Base-by-base conservation (phyloP, 1,140 invertebrate genomes). In the Trichonephila inaurata region DNA sequence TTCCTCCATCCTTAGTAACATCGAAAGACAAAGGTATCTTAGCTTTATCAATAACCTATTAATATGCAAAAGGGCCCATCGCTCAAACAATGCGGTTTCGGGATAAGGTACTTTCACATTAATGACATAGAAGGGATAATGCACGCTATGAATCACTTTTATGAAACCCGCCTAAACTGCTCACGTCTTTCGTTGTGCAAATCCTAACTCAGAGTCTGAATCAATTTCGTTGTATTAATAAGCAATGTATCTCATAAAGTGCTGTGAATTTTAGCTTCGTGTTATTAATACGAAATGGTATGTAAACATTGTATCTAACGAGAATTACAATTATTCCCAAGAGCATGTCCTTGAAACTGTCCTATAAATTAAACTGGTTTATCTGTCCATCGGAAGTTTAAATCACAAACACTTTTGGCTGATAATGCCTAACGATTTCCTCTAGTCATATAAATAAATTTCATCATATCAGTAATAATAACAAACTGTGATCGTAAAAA, bases 181-280 rank as follows among this genome's bases (percentile, higher is more conserved):
- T 77, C 72, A 40, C 28, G 72, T 77, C 72, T 77, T 77, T 77
- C 72, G 28, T 33, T 77, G 72, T 40, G 72, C 72, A 77, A 77
- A 77, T 77, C 72, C 19, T 77, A 77, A 77, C 72, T 77, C 5
- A 10, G 28, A 77, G 72, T 77, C 72, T 77, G 72, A 77, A 77
- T 77, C 72, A 77, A 77, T 77, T 77, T 77, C 72, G 28, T 77
- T 77, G 72, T 40, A 77, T 77, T 77, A 77, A 77, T 77, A 77
- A 33, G 72, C 72, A 77, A 40, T 77, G 72, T 40, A 33, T 77
- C 72, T 77, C 6, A 28, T 77, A 33, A 33, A 10, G 33, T 77
- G 33, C 33, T 77, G 18, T 28, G 72, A 77, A 77, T 77, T 77
- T 40, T 14, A 16, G 28, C 72, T 18, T 77, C 51, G 10, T 51